Evolutionary conservation across 1,140 invertebrate genomes (phyloP).

Genomic region (Sipha flava): DNA sequence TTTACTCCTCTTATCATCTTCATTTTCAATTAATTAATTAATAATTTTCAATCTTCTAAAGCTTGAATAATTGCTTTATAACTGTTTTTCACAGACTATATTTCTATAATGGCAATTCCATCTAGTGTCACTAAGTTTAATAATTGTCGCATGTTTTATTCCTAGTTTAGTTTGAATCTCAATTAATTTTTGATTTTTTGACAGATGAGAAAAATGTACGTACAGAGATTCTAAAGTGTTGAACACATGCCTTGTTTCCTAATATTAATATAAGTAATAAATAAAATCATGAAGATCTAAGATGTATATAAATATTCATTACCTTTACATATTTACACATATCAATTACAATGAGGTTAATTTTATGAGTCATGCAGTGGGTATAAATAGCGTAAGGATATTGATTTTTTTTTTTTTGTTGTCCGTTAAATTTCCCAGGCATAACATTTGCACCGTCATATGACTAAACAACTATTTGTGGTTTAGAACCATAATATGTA

Average conservation of each 20-base stretch:
- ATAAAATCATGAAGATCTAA: not conserved
- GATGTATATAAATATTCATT: not conserved
- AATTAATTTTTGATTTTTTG: not conserved
- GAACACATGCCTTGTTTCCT: not conserved
- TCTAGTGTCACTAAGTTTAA: not conserved
- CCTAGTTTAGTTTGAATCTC: not conserved
- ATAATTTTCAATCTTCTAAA: too few species aligned
- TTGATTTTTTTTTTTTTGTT: not conserved
- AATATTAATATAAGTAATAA: not conserved
- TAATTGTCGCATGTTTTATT: not conserved
- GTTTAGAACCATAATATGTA: not conserved
- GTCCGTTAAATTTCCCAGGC: not conserved
- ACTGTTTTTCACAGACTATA: not conserved
- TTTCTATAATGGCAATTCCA: not conserved
- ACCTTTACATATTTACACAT: not conserved
- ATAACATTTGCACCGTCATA: not conserved
- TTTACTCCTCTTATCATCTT: not conserved
- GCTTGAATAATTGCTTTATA: not conserved
- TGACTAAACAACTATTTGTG: not conserved
- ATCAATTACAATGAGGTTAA: not conserved
- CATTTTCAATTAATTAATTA: not conserved
- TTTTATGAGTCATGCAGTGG: not conserved
- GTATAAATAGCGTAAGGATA: not conserved
- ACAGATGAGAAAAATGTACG: not conserved
- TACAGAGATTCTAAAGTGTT: not conserved